Percentiles rank a stretch among this genome's conserved stretches.
Evolutionary conservation across 2,797 vertebrate genomes (phyloP).

Genomic region (Scolopax bukidnonensis): DNA sequence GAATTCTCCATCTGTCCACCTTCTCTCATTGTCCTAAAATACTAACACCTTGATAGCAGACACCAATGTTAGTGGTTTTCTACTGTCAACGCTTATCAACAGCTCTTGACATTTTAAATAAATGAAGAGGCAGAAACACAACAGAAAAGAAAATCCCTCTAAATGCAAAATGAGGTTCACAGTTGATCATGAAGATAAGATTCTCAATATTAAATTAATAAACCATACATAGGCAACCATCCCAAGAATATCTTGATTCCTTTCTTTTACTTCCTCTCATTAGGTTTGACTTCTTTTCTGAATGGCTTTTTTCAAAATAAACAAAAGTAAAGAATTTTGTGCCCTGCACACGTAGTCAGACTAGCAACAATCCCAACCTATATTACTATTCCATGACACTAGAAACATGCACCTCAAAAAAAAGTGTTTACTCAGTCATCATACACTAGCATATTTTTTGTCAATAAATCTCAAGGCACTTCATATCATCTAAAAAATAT

Average conservation of each 20-base stretch:
- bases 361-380: background rate
- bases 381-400: background rate
- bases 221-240: background rate
- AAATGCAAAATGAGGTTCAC: background rate
- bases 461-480: background rate
- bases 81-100: background rate
- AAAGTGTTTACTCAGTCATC: background rate
- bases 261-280: background rate
- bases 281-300: background rate
- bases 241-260: background rate
- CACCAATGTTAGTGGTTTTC: background rate
- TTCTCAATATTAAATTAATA: background rate
- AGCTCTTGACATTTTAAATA: background rate
- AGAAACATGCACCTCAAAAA: background rate
- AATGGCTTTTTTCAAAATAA: background rate
- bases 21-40: background rate
- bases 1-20: background rate
- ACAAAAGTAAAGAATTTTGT: background rate
- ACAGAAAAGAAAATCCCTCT: background rate
- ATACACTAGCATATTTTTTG: background rate
- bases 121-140: background rate
- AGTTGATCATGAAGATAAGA: background rate
- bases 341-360: background rate
- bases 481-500: background rate
- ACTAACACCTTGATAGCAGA: background rate